Evolutionary conservation across 2,888 invertebrate species (phyloP), one percentile per base, ranked within the genome.

Genomic region (Oxyscelio sp.): DNA sequence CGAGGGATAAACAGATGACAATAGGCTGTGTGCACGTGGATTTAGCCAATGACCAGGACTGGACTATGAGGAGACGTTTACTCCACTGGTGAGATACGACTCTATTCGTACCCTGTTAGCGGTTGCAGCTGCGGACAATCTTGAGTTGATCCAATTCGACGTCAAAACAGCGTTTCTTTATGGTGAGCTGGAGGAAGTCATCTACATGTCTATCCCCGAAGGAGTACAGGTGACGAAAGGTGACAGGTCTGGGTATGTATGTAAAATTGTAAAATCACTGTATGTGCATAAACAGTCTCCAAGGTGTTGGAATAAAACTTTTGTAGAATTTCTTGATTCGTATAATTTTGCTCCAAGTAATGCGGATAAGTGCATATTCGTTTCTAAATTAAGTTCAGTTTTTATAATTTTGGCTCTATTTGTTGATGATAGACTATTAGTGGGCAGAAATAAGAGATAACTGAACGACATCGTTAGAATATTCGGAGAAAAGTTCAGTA

Each of bases 241-340:
- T 13, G 85, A 85, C 65, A 85, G 68, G 19, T 80, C 70, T 6
- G 24, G 52, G 6, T 43, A 63, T 24, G 90, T 90, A 6, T 92
- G 90, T 52, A 85, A 85, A 22, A 68, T 92, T 4, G 74, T 82
- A 5, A 89, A 86, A 43, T 87, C 88, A 11, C 52, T 92, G 24
- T 92, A 92, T 83, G 91, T 91, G 8, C 71, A 92, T 0, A 91
- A 90, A 58, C 91, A 91, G 63, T 87, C 89, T 5, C 85, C 89
- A 4, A 75, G 92, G 50, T 87, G 86, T 27, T 92, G 90, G 91
- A 89, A 91, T 48, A 59, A 70, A 58, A 54, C 54, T 15, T 89
- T 90, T 59, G 80, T 73, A 9, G 31, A 78, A 22, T 89, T 89
- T 40, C 54, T 90, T 9, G 70, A 77, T 5, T 75, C 82, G 21